These are phyloP conservation scores for Serripes groenlandicus DNA, from an alignment of 2,888 invertebrate genomes.

Conservation along the genomic window DNA sequence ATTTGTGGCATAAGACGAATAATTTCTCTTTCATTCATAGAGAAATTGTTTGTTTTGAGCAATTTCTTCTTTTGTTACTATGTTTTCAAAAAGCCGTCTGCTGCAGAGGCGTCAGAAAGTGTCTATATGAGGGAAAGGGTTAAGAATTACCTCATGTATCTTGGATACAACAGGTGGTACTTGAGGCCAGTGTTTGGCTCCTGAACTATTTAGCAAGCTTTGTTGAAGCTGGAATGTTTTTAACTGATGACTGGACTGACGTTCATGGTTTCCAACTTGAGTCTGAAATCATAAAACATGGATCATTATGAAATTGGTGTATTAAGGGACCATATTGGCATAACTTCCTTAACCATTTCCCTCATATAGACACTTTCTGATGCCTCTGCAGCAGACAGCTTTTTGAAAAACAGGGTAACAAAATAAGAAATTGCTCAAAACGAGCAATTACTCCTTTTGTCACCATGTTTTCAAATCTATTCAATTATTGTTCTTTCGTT, in stretches of 20 bases:
- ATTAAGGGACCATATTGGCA: background rate
- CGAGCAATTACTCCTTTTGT: background rate
- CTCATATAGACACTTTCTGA: no score
- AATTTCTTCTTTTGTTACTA: no score
- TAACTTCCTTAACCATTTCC: background rate
- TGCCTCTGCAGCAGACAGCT: background rate
- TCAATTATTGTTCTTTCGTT: background rate
- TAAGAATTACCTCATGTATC: slow-evolving; percentile 47
- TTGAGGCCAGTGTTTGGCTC: slow-evolving; percentile 25
- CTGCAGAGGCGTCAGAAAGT: no score
- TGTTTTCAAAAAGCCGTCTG: no score
- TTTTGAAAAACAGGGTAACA: background rate
- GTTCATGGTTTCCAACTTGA: slow-evolving; percentile 35
- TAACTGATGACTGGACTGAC: slow-evolving; percentile 59
- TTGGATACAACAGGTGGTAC: slow-evolving; percentile 8
- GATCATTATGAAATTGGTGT: background rate
- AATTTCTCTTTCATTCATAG: no score
- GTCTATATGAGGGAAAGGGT: no score
- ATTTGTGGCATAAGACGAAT: no score
- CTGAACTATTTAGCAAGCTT: slow-evolving; percentile 30
- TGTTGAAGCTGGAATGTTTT: slow-evolving; percentile 66
- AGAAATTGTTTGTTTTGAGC: no score
- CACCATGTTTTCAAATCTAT: background rate
- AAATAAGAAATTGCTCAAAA: background rate
- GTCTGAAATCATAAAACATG: slow-evolving; percentile 8